Evolutionary conservation across 1,140 invertebrate species (phyloP).

Genomic region (Heliconius hewitsoni): DNA sequence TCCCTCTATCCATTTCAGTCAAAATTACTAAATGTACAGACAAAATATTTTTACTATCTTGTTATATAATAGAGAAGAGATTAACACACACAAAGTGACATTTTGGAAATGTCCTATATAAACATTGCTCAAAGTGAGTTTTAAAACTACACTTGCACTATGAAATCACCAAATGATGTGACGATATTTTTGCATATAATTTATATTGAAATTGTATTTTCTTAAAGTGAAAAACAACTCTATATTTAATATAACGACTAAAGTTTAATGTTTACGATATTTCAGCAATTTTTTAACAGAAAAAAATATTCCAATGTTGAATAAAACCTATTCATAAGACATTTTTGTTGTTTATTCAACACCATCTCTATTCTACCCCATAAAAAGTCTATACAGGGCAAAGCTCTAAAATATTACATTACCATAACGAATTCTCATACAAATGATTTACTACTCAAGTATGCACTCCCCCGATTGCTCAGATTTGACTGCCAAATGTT

Average conservation of each 20-base stretch:
- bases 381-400: slow-evolving; percentile 45
- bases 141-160: too few relatives aligned
- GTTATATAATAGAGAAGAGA: too few relatives aligned
- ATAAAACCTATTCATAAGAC: slow-evolving; percentile 17
- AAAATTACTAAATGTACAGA: too few relatives aligned
- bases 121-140: too few relatives aligned
- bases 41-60: too few relatives aligned
- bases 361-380: slow-evolving; percentile 35
- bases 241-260: neutral
- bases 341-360: slow-evolving; percentile 31
- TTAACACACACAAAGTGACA: too few relatives aligned
- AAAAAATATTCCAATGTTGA: slow-evolving; percentile 5
- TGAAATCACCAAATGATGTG: too few relatives aligned
- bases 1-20: too few relatives aligned
- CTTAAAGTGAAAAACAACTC: too few relatives aligned
- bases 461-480: slow-evolving; percentile 45
- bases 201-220: too few relatives aligned
- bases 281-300: neutral
- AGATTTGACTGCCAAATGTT: slow-evolving; percentile 50
- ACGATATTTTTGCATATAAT: too few relatives aligned
- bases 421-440: slow-evolving; percentile 45
- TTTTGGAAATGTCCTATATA: too few relatives aligned
- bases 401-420: slow-evolving; percentile 50
- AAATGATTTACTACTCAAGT: slow-evolving; percentile 40
- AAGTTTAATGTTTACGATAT: neutral